Evolutionary conservation across 2,113 vertebrate species (phyloP).

Genomic region (Macrotus californicus): DNA sequence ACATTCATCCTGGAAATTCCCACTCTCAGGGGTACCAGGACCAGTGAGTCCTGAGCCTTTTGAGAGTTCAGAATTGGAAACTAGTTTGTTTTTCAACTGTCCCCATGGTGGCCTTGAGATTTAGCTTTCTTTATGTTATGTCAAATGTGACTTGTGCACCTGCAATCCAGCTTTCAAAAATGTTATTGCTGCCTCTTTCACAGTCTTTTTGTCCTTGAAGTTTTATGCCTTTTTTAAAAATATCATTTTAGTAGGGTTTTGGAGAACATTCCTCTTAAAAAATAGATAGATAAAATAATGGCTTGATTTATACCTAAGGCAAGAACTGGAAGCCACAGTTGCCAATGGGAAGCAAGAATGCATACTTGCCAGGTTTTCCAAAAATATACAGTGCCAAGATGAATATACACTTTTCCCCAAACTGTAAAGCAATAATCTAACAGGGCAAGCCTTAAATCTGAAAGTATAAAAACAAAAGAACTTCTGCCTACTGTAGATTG

Average conservation of each 20-base stretch:
- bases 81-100: neutral
- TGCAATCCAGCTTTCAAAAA: conserved; percentile 6
- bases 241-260: neutral
- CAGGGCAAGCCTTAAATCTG: neutral
- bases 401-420: neutral
- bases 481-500: neutral
- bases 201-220: neutral
- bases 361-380: neutral
- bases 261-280: neutral
- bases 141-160: neutral
- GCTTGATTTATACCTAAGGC: neutral
- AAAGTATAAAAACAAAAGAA: neutral
- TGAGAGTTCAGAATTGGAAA: neutral
- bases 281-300: neutral
- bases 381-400: neutral
- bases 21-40: neutral
- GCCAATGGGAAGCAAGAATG: neutral
- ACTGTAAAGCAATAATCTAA: neutral
- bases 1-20: neutral
- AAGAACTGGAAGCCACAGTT: neutral
- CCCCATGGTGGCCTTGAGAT: neutral
- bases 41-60: neutral
- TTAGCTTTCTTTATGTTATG: neutral
- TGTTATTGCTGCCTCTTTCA: neutral
- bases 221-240: neutral